Base-by-base conservation (phyloP, 2,888 invertebrate species). In the Myopa tessellatipennis region DNA sequence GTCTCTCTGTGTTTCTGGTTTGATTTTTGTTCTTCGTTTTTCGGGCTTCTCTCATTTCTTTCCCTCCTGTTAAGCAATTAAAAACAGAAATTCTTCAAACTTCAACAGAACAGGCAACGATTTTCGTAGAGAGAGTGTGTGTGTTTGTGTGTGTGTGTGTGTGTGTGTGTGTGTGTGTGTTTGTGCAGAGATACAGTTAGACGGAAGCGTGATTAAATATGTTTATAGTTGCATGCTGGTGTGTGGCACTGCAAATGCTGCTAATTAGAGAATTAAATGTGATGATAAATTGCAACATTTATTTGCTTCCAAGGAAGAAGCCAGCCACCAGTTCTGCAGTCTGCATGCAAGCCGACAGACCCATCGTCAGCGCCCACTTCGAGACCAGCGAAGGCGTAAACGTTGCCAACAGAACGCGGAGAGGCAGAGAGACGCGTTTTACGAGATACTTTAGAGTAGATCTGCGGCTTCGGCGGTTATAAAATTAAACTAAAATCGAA, bases 51-150 rank as follows among this genome's bases (percentile, higher is more conserved):
- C n/a, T 61, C 5, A 3, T 18, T 58, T 58, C 38, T 73, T 16
- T 73, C 60, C 14, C 16, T 10, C 70, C 75, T 76, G 70, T 71
- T 45, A 63, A 58, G 60, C 78, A 79, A 79, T 79, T 79, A 79
- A 74, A 67, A 74, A 78, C 74, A 79, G 58, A 70, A 52, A 73
- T 78, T 76, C 63, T 76, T 61, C 69, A 18, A 26, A 14, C 45
- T 26, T 26, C 26, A 12, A 14, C 18, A 14, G 69, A 12, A 34
- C 69, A 26, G 7, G 8, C 50, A 69, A 18, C 6, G 26, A 3
- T 16, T 68, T 18, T 45, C 4, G 4, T 68, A 16, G 12, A n/a
- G 45, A 45, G 34, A 38, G 38, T 52, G 18, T 50, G 26, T 34
- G 52, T 70, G 3, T 70, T 14, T 68, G 45, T 68, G 34, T 65